Conservation (phyloP, 2,888 invertebrate genomes). For the Abrostola triplasia region DNA sequence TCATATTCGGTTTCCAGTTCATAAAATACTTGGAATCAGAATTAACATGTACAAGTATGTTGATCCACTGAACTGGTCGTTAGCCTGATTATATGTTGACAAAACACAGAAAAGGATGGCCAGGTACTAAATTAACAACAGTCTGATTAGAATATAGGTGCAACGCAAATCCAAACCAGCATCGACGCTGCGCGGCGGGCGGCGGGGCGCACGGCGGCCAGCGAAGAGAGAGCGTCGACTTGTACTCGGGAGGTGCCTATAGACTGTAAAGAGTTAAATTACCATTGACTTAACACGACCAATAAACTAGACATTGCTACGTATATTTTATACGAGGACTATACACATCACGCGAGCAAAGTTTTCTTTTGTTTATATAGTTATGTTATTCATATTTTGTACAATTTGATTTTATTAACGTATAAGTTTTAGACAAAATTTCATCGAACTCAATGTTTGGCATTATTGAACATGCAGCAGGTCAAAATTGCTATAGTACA, state of each 20-base stretch:
- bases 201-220: conserved; percentile 32
- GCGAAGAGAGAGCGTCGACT: conserved; percentile 64
- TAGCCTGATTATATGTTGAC: neutral
- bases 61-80: too few species aligned
- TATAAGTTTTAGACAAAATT: conserved; percentile 20
- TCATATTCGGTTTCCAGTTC: conserved; percentile 9
- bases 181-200: neutral
- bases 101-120: conserved; percentile 13
- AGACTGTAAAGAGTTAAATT: conserved; percentile 72
- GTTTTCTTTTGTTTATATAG: conserved; percentile 8
- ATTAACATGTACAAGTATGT: too few species aligned
- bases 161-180: conserved; percentile 22
- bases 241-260: conserved; percentile 60
- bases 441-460: conserved; percentile 32
- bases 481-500: conserved; percentile 45
- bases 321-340: conserved; percentile 32
- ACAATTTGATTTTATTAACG: conserved; percentile 22
- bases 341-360: conserved; percentile 33
- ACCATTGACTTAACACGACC: conserved; percentile 37
- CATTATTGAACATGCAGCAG: conserved; percentile 18
- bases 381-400: neutral
- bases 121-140: conserved; percentile 31
- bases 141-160: conserved; percentile 33
- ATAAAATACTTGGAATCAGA: too few species aligned
- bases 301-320: conserved; percentile 42